A percentile compares a stretch with the other conserved stretches of the same genome.
Conservation (phyloP, 2,888 invertebrate genomes). For the Pandemis corylana region DNA sequence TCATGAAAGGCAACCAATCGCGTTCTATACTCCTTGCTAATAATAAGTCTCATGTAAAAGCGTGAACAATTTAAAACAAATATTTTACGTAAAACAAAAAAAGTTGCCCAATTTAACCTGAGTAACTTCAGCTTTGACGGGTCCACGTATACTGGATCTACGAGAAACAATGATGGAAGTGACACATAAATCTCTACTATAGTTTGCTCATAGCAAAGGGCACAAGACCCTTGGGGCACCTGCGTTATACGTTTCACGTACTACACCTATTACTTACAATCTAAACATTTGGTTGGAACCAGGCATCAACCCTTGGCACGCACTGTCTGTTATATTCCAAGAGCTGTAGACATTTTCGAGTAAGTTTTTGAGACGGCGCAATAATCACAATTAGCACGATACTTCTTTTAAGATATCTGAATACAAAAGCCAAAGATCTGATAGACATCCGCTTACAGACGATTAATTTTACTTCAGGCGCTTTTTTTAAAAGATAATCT, state of each 20-base stretch:
- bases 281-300: constrained; percentile 40
- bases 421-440: no score
- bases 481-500: no score
- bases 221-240: constrained; percentile 1
- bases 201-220: constrained; percentile 3
- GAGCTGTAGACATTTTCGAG: no score
- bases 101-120: neutral
- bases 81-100: neutral
- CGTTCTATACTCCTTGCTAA: no score
- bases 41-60: no score
- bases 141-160: neutral
- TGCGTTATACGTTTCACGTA: constrained; percentile 34
- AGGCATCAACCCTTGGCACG: constrained; percentile 36
- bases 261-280: constrained; percentile 29
- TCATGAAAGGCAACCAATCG: no score
- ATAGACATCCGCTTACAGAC: no score
- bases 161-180: neutral
- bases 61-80: no score
- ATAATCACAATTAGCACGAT: no score
- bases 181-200: neutral
- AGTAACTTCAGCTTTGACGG: neutral
- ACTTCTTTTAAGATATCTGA: no score
- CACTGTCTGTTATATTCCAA: neutral
- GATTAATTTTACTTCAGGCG: no score
- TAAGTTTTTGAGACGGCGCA: no score